Percentiles rank a stretch among this genome's conserved stretches.
Evolutionary conservation across 2,797 vertebrate genomes (phyloP).

Genomic region (Phrynocephalus guinanensis): DNA sequence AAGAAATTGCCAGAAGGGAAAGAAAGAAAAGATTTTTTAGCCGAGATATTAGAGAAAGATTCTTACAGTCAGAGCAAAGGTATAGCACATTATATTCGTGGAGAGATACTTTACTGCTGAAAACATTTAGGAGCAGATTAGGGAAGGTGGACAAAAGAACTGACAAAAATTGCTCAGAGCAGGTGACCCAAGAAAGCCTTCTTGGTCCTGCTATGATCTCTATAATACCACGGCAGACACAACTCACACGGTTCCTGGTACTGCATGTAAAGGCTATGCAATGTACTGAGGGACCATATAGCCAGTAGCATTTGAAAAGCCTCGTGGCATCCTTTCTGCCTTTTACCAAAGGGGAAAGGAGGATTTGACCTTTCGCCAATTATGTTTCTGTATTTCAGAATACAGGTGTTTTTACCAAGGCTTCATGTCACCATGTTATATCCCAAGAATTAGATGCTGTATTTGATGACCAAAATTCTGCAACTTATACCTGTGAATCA

Average conservation of each 20-base stretch:
- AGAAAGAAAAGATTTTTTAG: slow-evolving; percentile 13
- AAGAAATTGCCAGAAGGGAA: slow-evolving; percentile 20
- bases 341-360: not conserved
- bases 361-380: not conserved
- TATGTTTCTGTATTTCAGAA: not conserved
- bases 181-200: not conserved
- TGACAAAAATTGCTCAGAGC: slow-evolving; percentile 4
- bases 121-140: slow-evolving; percentile 18
- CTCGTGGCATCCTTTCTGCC: not conserved
- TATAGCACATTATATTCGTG: not conserved
- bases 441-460: not conserved
- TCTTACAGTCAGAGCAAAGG: slow-evolving; percentile 25
- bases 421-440: not conserved
- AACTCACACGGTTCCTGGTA: not conserved
- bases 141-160: not conserved
- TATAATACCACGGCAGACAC: not conserved
- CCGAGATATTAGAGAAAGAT: not conserved
- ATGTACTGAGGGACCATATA: not conserved
- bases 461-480: not conserved
- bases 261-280: not conserved
- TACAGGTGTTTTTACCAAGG: not conserved
- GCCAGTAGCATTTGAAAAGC: not conserved
- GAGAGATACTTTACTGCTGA: not conserved
- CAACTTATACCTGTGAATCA: no score
- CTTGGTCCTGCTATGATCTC: not conserved